phyloP scores from a whole-genome alignment of 2,797 vertebrate genomes.

The Chaetophractus vellerosus region DNA sequence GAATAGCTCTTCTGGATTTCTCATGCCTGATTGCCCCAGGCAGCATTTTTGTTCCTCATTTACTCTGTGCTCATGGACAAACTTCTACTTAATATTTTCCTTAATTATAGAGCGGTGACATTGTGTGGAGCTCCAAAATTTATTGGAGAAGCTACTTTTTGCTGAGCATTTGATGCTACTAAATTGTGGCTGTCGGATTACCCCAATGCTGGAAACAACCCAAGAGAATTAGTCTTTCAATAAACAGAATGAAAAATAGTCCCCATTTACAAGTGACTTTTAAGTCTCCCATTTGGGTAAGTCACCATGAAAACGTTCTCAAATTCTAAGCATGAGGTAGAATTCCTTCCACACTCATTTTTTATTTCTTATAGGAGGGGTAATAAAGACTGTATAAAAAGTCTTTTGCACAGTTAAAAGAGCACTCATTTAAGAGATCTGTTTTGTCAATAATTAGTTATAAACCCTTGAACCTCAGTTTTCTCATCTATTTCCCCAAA shows the following conservation, averaged over 20 bases:
- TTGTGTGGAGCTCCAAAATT: neutral
- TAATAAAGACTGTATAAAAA: too few relatives aligned
- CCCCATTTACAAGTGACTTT: conserved; percentile 36
- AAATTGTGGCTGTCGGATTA: conserved; percentile 43
- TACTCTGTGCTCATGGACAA: neutral
- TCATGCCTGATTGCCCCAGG: neutral
- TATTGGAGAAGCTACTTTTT: neutral
- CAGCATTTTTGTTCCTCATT: neutral
- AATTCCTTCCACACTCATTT: too few relatives aligned
- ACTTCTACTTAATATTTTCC: conserved; percentile 3
- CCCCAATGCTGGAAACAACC: neutral
- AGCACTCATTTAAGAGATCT: neutral
- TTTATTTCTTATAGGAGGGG: neutral
- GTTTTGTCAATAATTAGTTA: conserved; percentile 22
- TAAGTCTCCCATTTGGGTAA: neutral
- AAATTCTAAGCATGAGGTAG: too few relatives aligned
- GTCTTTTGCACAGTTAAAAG: too few relatives aligned
- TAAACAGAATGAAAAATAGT: conserved; percentile 42
- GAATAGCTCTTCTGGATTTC: neutral
- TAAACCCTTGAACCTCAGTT: too few relatives aligned
- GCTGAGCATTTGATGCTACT: conserved; percentile 53
- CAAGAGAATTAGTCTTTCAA: conserved; percentile 46
- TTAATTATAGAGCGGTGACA: neutral
- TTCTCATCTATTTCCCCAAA: too few relatives aligned
- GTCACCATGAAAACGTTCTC: neutral